phyloP scores from a whole-genome alignment of 2,888 invertebrate genomes.

The Achlya flavicornis region DNA sequence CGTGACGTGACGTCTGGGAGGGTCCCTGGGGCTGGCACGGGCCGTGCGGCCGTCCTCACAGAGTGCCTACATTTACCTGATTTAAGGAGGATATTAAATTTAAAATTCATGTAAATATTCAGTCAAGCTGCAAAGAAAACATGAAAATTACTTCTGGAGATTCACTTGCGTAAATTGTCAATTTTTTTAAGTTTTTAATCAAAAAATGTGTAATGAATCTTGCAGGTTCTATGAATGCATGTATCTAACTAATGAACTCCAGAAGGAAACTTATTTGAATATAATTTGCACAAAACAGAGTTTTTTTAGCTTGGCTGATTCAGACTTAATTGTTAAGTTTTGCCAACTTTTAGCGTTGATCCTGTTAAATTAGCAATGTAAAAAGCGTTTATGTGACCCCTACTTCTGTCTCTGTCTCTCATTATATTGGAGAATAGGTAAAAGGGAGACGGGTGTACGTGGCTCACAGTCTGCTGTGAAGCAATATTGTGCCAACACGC shows the following conservation, averaged over 20 bases:
- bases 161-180: too few species aligned
- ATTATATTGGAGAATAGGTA: conserved; percentile 14
- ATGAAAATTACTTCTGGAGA: conserved; percentile 13
- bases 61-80: conserved; percentile 62
- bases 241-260: neutral
- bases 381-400: conserved; percentile 12
- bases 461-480: conserved; percentile 28
- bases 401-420: conserved; percentile 26
- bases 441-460: conserved; percentile 26
- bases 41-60: conserved; percentile 70
- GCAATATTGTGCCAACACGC: conserved; percentile 41
- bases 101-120: conserved; percentile 25
- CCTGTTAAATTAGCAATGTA: conserved; percentile 29
- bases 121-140: conserved; percentile 37
- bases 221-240: neutral
- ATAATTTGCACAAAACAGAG: neutral
- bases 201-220: conserved; percentile 16
- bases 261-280: neutral
- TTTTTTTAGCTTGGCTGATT: conserved; percentile 40
- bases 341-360: conserved; percentile 28
- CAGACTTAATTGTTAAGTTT: conserved; percentile 42
- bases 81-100: conserved; percentile 29
- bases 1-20: conserved; percentile 14
- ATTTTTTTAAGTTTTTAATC: too few species aligned
- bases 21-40: conserved; percentile 58